Evolutionary conservation across 2,113 vertebrate genomes (phyloP).

Genomic region (Rhynchomys soricoides): DNA sequence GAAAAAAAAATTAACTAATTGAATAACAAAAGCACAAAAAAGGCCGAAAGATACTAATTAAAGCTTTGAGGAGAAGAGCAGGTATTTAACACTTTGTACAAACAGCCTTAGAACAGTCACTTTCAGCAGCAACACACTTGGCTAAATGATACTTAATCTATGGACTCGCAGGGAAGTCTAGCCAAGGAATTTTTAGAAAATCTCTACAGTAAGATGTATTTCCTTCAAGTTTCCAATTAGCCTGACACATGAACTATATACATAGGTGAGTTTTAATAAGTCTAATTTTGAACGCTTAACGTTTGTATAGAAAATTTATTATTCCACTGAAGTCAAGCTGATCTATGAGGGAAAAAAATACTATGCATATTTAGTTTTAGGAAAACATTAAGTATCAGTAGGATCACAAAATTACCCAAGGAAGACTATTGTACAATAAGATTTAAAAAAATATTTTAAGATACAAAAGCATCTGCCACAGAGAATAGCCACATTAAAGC

Average conservation of each 20-base stretch:
- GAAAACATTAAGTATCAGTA: neutral
- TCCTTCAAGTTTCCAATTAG: slow-evolving; percentile 66
- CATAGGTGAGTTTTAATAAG: slow-evolving; percentile 30
- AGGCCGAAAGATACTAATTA: slow-evolving; percentile 72
- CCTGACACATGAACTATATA: neutral
- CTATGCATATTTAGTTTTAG: slow-evolving; percentile 31
- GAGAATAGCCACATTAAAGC: neutral
- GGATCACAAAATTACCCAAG: slow-evolving; percentile 55
- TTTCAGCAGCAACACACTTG: slow-evolving; percentile 59
- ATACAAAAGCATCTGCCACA: slow-evolving; percentile 45
- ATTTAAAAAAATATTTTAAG: slow-evolving; percentile 58
- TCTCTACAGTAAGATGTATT: slow-evolving; percentile 33
- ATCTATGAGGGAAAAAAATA: slow-evolving; percentile 30
- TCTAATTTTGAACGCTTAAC: neutral
- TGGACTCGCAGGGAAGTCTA: slow-evolving; percentile 55
- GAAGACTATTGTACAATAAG: slow-evolving; percentile 49
- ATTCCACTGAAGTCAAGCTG: slow-evolving; percentile 25
- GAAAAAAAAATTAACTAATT: slow-evolving; percentile 73
- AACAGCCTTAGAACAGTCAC: slow-evolving; percentile 78
- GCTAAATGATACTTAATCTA: slow-evolving; percentile 38
- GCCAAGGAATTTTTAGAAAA: slow-evolving; percentile 33
- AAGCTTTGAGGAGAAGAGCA: slow-evolving; percentile 77
- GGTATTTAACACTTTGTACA: slow-evolving; percentile 78
- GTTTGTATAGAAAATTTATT: slow-evolving; percentile 52
- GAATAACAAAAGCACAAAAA: slow-evolving; percentile 73